Conservation (phyloP, 2,797 vertebrate species). For the Amazona ochrocephala region DNA sequence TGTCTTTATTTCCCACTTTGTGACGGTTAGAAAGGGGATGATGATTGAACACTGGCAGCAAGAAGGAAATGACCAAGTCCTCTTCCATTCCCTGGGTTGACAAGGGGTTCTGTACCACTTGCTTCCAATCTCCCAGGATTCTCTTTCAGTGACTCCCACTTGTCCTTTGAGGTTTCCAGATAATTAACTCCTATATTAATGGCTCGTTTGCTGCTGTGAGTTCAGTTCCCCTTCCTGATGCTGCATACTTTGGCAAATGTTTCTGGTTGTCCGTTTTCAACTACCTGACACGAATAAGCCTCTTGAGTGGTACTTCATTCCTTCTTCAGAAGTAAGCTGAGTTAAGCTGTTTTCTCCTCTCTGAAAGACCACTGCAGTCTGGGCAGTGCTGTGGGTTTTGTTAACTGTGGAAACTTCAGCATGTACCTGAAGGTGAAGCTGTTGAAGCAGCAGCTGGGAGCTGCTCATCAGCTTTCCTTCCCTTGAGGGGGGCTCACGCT, state of each 20-base stretch:
- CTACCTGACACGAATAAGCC: not conserved
- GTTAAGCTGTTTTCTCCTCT: not conserved
- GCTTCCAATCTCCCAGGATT: not conserved
- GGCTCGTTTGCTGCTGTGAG: constrained; percentile 1
- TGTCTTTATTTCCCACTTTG: not conserved
- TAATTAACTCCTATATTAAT: constrained; percentile 52
- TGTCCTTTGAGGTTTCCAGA: constrained; percentile 53
- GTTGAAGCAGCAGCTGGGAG: not conserved
- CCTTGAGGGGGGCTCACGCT: not conserved
- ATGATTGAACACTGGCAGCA: not conserved
- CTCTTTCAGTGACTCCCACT: constrained; percentile 25
- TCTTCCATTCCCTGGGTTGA: not conserved
- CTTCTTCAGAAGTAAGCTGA: not conserved
- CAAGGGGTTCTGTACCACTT: constrained; percentile 1
- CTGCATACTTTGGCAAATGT: constrained; percentile 20
- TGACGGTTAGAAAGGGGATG: not conserved
- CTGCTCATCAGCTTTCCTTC: not conserved
- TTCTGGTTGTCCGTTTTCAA: not conserved
- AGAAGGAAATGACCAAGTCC: not conserved
- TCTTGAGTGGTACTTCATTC: not conserved
- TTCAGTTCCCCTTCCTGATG: constrained; percentile 45
- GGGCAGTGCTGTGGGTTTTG: not conserved
- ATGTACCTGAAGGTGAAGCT: not conserved
- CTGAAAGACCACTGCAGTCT: not conserved
- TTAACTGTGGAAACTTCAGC: not conserved